Conservation (phyloP, 2,888 invertebrate species). For the Drosophila setosimentum region DNA sequence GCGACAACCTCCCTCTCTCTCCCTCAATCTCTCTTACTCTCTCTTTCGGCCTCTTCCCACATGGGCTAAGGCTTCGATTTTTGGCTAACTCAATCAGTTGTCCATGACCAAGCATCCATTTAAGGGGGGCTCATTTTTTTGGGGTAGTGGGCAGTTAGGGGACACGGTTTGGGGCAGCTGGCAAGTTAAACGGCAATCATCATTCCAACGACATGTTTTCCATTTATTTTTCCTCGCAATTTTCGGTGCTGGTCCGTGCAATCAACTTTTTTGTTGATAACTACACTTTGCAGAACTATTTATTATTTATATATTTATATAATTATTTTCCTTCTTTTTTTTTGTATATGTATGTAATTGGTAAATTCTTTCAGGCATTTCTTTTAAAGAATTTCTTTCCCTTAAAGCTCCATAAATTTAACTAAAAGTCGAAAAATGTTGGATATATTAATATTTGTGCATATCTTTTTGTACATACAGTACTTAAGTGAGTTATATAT, state of each 20-base stretch:
- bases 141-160: neutral
- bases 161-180: neutral
- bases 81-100: conserved; percentile 53
- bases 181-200: conserved; percentile 41
- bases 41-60: neutral
- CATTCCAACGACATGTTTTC: conserved; percentile 33
- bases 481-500: too few species aligned
- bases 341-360: neutral
- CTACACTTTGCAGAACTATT: neutral
- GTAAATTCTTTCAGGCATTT: neutral
- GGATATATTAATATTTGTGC: too few species aligned
- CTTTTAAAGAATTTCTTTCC: neutral
- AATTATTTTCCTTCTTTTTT: neutral
- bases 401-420: neutral
- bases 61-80: conserved; percentile 33
- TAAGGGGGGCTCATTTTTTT: neutral
- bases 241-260: conserved; percentile 2
- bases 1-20: neutral
- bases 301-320: neutral
- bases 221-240: conserved; percentile 13
- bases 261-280: conserved; percentile 32
- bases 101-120: conserved; percentile 30
- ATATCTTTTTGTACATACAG: too few species aligned
- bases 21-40: neutral
- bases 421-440: too few species aligned